Evolutionary conservation across 2,113 vertebrate species (phyloP), one percentile per base, ranked within the genome.

Genomic region (Tachysurus fulvidraco): DNA sequence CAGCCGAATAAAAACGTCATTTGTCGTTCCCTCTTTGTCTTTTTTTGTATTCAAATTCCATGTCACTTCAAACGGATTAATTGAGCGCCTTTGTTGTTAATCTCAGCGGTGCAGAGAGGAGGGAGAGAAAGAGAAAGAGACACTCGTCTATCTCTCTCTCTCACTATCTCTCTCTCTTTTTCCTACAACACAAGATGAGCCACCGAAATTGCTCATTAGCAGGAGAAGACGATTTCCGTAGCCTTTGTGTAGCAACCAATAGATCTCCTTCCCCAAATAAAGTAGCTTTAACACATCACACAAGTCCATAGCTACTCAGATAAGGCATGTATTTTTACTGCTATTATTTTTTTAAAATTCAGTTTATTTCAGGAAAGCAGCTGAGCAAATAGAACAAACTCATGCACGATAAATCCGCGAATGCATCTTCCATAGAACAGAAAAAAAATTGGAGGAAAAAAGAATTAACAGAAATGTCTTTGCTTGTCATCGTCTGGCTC

Each of bases 31-130:
- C 59, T 80, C 67, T 81, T 71, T 79, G 62, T 77, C 77, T 73
- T 84, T 28, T 30, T 88, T 84, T 81, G 92, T 92, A 93, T 94
- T 93, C 92, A 93, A 93, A 95, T 94, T 94, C 93, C 92, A 92
- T 93, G 93, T 94, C 93, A 89, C 93, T 95, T 95, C 93, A 93
- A 89, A 95, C 88, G 95, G 90, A 93, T 94, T 92, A 95, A 92
- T 93, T 92, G 94, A 95, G 93, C 89, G 92, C 86, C 92, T 93
- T 94, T 95, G 94, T 92, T 95, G 91, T 95, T 95, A 92, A 94
- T 95, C 95, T 95, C 90, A 89, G 92, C 94, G 91, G 91, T 89
- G 93, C 94, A 96, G 95, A 93, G 92, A 91, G 90, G 93, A 92
- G 92, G 93, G 85, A 90, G 89, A 90, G 84, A 83, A 88, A 71